Base-by-base conservation (phyloP, 2,797 vertebrate species). In the Bovichtus variegatus region DNA sequence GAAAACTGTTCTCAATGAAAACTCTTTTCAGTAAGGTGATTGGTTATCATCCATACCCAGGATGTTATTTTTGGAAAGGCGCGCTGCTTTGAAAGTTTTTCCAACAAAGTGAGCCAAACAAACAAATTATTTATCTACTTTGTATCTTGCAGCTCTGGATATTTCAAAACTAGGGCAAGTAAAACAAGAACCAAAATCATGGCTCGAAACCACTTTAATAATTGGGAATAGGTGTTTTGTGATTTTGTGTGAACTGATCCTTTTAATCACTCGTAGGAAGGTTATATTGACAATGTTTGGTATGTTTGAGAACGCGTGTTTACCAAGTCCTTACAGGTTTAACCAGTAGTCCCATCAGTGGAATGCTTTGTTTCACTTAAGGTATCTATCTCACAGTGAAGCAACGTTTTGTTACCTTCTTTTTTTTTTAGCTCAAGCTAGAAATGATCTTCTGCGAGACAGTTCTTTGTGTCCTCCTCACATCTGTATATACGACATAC, bases 291-390 rank as follows among this genome's bases (percentile, higher is more conserved):
- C 25, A 46, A 27, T 65, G 55, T 74, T 70, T 72, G 73, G 70
- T 78, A 79, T 81, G 69, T 91, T 75, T 77, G 31, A 78, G 62
- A 62, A 74, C 19, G 34, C 21, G 27, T 80, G 78, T 91, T 84
- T 82, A 76, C 79, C 18, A n/a, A 58, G 78, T 74, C 31, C 23
- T 51, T 86, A 64, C 72, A 79, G 87, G 89, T 91, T 79, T 83
- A 82, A 82, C 87, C 72, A 90, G 88, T 84, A 57, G 70, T 76
- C 67, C 54, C 43, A 18, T 89, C 66, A 63, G 47, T 75, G 87
- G 89, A 91, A 91, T 89, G 86, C 83, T 89, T 90, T 85, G 81
- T 90, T 69, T 76, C 57, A 54, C 18, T 43, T 55, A 38, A 60
- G 72, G 25, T 66, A 55, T 76, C 69, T 34, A 25, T 71, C 41